Evolutionary conservation across 2,113 vertebrate genomes (phyloP), one percentile per base, ranked within the genome.

Genomic region (Marmota monax): DNA sequence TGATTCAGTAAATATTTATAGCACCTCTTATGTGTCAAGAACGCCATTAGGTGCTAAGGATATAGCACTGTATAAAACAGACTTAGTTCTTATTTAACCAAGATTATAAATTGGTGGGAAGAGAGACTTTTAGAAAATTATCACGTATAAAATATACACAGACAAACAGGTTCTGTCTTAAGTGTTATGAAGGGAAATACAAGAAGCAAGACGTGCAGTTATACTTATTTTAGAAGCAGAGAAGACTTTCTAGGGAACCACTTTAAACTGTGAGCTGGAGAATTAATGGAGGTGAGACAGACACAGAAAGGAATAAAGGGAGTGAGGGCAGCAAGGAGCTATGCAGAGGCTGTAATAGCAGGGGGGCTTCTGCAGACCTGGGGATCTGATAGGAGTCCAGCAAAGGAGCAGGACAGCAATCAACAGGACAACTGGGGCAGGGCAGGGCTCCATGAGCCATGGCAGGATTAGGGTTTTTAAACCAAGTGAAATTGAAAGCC

Each of bases 1-100:
- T 95, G 20, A 80, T 67, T 93, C 76, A 84, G 67, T 85, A 93
- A 92, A 51, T 76, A 74, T 79, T 92, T 92, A 82, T 61, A 95
- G 61, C 5, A 67, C n/a, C 22, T 93, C 67, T 87, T 48, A 73
- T 67, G 13, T 61, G 69, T 89, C 92, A 96, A 48, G n/a, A 17
- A 56, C 37, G 95, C 42, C 39, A 29, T 34, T 79, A 61, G 17
- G 51, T 77, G 9, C 34, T 84, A 48, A 89, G 67, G 63, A 89
- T 76, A 69, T 39, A 84, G 27, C 13, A 2, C 7, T 32, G 2
- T 34, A 53, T 74, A 88, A 95, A 82, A 88, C 17, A 96, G 39
- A 58, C 9, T 80, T 87, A 23, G 4, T 86, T 78, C 13, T 27
- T 69, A 9, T 37, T 92, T 84, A 88, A 79, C 11, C n/a, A 56